Conservation (phyloP, 2,797 vertebrate species). For the Peromyscus attwateri region DNA sequence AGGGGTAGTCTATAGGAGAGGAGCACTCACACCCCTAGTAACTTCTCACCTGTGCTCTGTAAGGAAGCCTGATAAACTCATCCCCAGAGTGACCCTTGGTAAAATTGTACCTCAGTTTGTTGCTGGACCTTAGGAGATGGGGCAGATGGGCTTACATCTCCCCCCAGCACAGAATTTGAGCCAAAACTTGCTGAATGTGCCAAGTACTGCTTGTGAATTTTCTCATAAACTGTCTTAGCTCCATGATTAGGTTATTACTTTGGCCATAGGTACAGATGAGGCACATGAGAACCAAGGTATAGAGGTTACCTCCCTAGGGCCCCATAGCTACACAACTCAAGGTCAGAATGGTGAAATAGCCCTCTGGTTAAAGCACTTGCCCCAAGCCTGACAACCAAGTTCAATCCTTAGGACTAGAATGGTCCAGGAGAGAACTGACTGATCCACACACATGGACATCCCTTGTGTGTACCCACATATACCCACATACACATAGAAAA, state of each 20-base stretch:
- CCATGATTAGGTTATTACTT: not conserved
- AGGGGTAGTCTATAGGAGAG: not conserved
- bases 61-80: not conserved
- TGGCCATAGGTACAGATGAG: not conserved
- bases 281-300: not conserved
- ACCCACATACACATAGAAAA: not conserved
- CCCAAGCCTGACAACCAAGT: not conserved
- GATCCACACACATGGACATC: not conserved
- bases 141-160: not conserved
- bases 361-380: not conserved
- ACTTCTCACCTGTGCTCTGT: not conserved
- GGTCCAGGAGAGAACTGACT: not conserved
- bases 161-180: not conserved
- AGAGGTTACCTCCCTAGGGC: not conserved
- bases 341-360: not conserved
- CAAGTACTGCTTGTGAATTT: not conserved
- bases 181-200: not conserved
- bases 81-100: not conserved
- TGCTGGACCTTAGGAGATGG: not conserved
- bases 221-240: not conserved
- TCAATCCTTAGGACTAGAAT: not conserved
- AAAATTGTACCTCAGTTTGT: not conserved
- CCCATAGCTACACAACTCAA: not conserved
- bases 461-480: not conserved
- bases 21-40: not conserved